Evolutionary conservation across 2,888 invertebrate species (phyloP), one percentile per base, ranked within the genome.

Genomic region (Eueremaeus valkanovi): DNA sequence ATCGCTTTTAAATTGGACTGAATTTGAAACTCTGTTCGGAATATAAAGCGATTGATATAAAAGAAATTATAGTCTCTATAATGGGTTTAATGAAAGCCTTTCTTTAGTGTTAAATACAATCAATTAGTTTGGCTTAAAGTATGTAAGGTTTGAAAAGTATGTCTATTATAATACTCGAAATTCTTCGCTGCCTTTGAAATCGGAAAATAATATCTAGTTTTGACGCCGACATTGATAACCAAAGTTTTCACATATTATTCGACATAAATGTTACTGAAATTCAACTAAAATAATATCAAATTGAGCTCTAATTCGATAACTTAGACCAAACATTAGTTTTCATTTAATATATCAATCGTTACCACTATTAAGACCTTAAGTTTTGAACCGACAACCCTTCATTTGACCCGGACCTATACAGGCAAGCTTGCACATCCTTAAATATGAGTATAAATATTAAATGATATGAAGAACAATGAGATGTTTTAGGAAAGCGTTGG

Each of bases 391-490:
- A n/a, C n/a, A n/a, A n/a, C n/a, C n/a, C n/a, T n/a, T n/a, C n/a
- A n/a, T n/a, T n/a, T n/a, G n/a, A n/a, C n/a, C n/a, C n/a, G n/a
- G n/a, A n/a, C n/a, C n/a, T n/a, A n/a, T n/a, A n/a, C n/a, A n/a
- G n/a, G n/a, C n/a, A n/a, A n/a, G n/a, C n/a, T n/a, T n/a, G n/a
- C 18, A 18, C 29, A 58, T 55, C 5, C 24, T 8, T 27, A 24
- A 0, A 45, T 45, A 45, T 45, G 45, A 2, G 36, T 21, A 21
- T 40, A 40, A 9, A 40, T 21, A 16, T 40, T 33, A 40, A 66
- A 13, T 66, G 40, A 66, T 40, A 9, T 58, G 40, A 66, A 66
- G 55, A 66, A 66, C 66, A 66, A 66, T 66, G 21, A 66, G 66
- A 66, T 66, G 40, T 66, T 55, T 16, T 21, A 29, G 29, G 16